Percentiles rank a stretch among this genome's conserved stretches.
These are phyloP conservation scores for Centruroides vittatus DNA, from an alignment of 1,140 invertebrate species.

Conservation along the genomic window DNA sequence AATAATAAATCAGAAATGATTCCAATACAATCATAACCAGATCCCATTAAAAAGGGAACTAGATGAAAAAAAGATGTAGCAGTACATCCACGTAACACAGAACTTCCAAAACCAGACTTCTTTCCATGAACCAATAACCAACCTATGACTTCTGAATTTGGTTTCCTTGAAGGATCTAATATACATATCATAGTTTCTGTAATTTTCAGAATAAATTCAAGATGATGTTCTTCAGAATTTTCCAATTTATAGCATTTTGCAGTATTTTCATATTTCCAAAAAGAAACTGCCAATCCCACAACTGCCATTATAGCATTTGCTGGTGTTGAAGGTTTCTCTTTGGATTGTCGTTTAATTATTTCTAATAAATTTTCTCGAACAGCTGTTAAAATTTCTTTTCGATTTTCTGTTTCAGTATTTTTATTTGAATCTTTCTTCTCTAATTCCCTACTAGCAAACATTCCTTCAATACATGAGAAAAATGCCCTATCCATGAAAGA, in stretches of 20 bases:
- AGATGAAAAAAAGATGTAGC: constrained; percentile 3
- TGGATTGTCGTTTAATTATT: background rate
- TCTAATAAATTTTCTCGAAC: constrained; percentile 2
- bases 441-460: too few species aligned
- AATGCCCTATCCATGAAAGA: constrained; percentile 10
- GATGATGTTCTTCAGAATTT: too few species aligned
- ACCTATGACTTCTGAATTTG: too few species aligned
- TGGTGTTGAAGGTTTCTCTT: background rate
- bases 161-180: too few species aligned
- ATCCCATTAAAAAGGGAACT: background rate
- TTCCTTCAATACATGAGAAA: constrained; percentile 6
- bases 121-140: too few species aligned
- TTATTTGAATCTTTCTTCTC: too few species aligned
- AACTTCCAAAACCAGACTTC: background rate
- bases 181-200: too few species aligned
- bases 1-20: background rate
- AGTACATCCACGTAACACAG: constrained; percentile 6
- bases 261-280: too few species aligned
- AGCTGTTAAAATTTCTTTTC: constrained; percentile 3
- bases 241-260: too few species aligned
- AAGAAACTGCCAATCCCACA: background rate
- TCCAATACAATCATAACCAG: background rate
- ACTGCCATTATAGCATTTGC: constrained; percentile 13
- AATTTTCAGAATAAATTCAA: too few species aligned
- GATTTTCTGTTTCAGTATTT: background rate